Evolutionary conservation across 2,113 vertebrate species (phyloP), one percentile per base, ranked within the genome.

Genomic region (Rhombomys opimus): DNA sequence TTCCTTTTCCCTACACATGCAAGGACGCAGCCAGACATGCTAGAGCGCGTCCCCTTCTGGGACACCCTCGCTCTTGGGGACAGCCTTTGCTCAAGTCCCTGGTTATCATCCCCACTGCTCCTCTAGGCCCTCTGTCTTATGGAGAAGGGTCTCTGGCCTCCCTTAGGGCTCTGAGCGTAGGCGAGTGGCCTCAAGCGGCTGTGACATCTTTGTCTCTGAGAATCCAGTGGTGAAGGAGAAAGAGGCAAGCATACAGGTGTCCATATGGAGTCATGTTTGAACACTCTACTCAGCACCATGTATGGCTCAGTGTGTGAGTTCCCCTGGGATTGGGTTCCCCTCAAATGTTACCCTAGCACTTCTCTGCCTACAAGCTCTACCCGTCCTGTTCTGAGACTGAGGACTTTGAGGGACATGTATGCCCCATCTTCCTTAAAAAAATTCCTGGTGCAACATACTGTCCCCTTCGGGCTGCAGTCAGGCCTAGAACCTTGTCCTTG

Each of bases 1-100:
- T 38, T 96, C 72, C 17, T 57, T 87, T 73, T 96, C 87, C 94
- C 93, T 94, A 96, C 75, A 89, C 30, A 35, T 8, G 32, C 63
- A 52, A 73, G 72, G 72, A 35, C 35, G 12, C 18, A 32, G 82
- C 65, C 35, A 54, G 67, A 63, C 38, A 35, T 87, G 80, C 22
- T 22, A 0, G 14, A 67, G 38, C 27, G 59, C 0, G 0, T 13
- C 15, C 0, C 15, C n/a, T 87, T 91, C 90, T 89, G 54, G 54
- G 68, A 94, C 92, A 90, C 63, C 76, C 65, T 90, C 5, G 3
- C 35, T 35, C 38, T 20, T 61, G 38, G 22, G 68, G 68, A 32
- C 25, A 78, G 75, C 11, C 0, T 46, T 91, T n/a, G 22, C 14
- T 15, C 81, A 81, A 2, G 72, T 41, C 38, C 54, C 3, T 0